Conservation (phyloP, 2,113 vertebrate species). For the Pterocles gutturalis region DNA sequence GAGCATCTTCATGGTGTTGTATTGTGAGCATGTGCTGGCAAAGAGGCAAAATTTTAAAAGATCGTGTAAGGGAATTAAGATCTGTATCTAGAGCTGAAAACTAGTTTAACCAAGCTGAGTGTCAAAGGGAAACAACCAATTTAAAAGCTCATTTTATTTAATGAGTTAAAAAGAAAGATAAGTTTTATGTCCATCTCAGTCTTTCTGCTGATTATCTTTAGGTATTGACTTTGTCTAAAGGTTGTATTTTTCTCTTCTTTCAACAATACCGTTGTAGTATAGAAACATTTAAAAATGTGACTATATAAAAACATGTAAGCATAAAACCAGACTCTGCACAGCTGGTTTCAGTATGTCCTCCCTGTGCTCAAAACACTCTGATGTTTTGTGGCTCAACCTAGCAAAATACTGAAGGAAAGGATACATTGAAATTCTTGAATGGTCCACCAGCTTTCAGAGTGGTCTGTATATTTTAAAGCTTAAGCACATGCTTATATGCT, state of each 20-base stretch:
- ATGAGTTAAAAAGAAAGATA: neutral
- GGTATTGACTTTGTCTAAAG: neutral
- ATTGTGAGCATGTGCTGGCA: neutral
- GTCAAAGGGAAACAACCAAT: neutral
- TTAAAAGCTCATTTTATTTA: neutral
- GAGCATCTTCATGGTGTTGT: neutral
- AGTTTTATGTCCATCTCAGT: neutral
- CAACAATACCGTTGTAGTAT: neutral
- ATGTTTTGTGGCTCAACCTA: neutral
- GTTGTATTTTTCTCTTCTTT: neutral
- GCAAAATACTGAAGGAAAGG: neutral
- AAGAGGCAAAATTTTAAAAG: neutral
- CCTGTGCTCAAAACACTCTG: neutral
- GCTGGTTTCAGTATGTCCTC: neutral
- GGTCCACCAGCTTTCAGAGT: neutral
- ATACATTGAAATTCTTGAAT: neutral
- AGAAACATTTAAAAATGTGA: neutral
- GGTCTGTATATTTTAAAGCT: neutral
- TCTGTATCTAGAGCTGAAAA: neutral
- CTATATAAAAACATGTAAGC: neutral
- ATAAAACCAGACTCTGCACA: fast-evolving
- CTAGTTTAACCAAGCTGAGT: neutral
- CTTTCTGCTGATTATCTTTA: neutral
- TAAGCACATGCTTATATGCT: neutral
- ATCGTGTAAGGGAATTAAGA: neutral